Percentiles rank a stretch among this genome's conserved stretches.
Conservation (phyloP, 30 jellyfish, hydroid and myxozoan species). For the Hydra vulgaris region DNA sequence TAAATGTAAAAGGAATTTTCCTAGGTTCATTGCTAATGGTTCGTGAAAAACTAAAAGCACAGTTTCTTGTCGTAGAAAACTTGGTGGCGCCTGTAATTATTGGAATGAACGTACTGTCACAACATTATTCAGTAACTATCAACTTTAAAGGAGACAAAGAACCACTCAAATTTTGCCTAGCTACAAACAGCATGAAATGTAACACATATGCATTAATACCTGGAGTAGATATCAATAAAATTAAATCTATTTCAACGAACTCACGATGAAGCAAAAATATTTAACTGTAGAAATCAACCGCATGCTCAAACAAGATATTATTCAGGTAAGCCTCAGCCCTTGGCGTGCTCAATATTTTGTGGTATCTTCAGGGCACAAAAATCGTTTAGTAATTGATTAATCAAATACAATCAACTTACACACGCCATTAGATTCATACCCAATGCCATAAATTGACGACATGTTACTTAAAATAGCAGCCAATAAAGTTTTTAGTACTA, state of each 20-base stretch:
- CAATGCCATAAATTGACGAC: constrained; percentile 38
- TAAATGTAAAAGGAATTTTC: neutral
- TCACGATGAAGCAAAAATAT: neutral
- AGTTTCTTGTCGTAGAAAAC: neutral
- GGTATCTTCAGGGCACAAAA: constrained; percentile 33
- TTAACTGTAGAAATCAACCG: neutral
- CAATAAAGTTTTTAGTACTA: constrained; percentile 21
- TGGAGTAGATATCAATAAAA: neutral
- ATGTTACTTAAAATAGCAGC: constrained; percentile 32
- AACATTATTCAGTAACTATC: constrained; percentile 10
- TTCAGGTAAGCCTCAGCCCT: constrained; percentile 38
- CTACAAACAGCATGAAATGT: neutral
- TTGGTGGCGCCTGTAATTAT: constrained; percentile 26
- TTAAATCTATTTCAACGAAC: neutral
- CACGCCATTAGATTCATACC: constrained; percentile 49
- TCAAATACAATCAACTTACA: constrained; percentile 39
- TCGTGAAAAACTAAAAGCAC: neutral
- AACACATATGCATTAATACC: neutral
- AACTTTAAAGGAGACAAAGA: constrained; percentile 13
- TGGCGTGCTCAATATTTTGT: constrained; percentile 51
- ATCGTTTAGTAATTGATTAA: constrained; percentile 40
- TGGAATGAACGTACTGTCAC: constrained; percentile 28
- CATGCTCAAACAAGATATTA: constrained; percentile 33
- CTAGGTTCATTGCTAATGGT: neutral
- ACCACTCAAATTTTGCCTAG: neutral